Percentiles rank a stretch among this genome's conserved stretches.
Conservation (phyloP, 1,140 invertebrate species). For the Solenopsis invicta region DNA sequence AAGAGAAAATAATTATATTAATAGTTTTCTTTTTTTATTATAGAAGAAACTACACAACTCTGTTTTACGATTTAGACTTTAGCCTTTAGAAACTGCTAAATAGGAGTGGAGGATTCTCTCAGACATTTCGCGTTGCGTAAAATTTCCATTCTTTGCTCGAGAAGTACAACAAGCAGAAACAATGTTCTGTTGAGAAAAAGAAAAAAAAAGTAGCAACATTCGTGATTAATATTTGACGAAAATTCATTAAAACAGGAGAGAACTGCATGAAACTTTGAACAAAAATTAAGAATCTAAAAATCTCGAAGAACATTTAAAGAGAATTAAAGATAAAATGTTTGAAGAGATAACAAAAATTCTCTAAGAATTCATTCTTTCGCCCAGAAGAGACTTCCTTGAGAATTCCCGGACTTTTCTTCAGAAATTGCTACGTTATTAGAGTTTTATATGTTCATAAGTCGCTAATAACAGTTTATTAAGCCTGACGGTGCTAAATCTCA, state of each 20-base stretch:
- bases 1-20: too few species aligned
- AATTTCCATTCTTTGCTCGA: neutral
- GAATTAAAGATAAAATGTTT: neutral
- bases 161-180: neutral
- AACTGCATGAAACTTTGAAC: neutral
- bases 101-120: neutral
- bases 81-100: neutral
- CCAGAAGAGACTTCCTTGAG: neutral
- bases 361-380: neutral
- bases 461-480: slow-evolving; percentile 10
- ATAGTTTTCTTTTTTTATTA: too few species aligned
- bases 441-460: neutral
- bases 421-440: neutral
- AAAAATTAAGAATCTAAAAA: neutral
- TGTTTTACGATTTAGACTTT: neutral
- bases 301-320: neutral
- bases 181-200: neutral
- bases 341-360: neutral
- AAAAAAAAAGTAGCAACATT: neutral
- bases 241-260: neutral
- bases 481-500: slow-evolving; percentile 7
- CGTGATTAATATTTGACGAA: neutral
- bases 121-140: neutral
- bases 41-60: too few species aligned
- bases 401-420: neutral